These are phyloP conservation scores for Drosophila elegans DNA, from an alignment of 1,140 invertebrate genomes.

Conservation along the genomic window DNA sequence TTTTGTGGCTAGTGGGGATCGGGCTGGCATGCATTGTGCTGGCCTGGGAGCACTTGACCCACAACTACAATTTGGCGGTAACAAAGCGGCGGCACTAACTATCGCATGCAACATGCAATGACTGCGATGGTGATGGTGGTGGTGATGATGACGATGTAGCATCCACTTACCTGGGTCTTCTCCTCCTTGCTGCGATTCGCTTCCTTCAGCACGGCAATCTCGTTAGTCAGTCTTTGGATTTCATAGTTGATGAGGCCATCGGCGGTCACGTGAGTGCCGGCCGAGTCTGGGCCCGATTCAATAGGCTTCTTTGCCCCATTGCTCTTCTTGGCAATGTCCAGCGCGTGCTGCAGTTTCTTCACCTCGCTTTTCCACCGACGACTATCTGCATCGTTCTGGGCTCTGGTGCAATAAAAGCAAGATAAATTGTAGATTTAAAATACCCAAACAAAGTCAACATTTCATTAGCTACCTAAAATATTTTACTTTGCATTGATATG, in stretches of 20 bases:
- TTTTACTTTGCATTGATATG: background rate
- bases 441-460: background rate
- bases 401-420: conserved; percentile 37
- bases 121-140: background rate
- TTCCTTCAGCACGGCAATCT: conserved; percentile 79
- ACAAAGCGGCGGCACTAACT: conserved; percentile 42
- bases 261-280: conserved; percentile 53
- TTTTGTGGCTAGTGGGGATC: conserved; percentile 62
- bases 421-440: background rate
- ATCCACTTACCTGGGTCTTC: conserved; percentile 73
- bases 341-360: conserved; percentile 75
- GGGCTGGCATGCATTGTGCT: conserved; percentile 49
- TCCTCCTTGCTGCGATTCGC: conserved; percentile 80
- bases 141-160: background rate
- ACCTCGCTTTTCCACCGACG: conserved; percentile 82
- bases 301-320: conserved; percentile 56
- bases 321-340: conserved; percentile 71
- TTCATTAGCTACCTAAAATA: too few species aligned
- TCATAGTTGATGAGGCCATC: conserved; percentile 76
- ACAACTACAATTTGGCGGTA: conserved; percentile 49
- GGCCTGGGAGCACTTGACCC: conserved; percentile 53
- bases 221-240: conserved; percentile 84
- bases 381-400: conserved; percentile 81
- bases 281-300: conserved; percentile 47
- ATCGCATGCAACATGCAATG: conserved; percentile 51